A percentile compares a stretch with the other conserved stretches of the same genome.
phyloP scores from a whole-genome alignment of 1,140 invertebrate genomes.

The Mactra quadrangularis region DNA sequence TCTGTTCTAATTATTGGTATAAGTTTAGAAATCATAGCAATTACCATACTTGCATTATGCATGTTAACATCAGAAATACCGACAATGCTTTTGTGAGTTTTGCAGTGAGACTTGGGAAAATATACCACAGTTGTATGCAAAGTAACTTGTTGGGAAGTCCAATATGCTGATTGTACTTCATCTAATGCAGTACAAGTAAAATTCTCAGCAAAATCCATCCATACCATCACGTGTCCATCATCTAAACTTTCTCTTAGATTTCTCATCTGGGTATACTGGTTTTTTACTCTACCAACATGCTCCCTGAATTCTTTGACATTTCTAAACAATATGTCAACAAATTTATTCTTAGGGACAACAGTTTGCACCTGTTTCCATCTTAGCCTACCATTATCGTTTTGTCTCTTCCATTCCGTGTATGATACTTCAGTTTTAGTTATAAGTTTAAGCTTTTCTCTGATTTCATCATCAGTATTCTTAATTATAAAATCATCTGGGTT shows the following conservation, averaged over 20 bases:
- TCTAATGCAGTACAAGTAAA: conserved; percentile 57
- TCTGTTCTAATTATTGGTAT: conserved; percentile 26
- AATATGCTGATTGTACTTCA: conserved; percentile 66
- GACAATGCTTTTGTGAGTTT: conserved; percentile 58
- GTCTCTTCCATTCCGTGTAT: conserved; percentile 37
- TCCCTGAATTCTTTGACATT: conserved; percentile 41
- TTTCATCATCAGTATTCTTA: conserved; percentile 4
- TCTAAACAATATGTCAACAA: conserved; percentile 27
- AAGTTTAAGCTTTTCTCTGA: background rate
- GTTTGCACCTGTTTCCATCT: conserved; percentile 43
- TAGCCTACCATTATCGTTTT: background rate
- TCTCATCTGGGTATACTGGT: conserved; percentile 16
- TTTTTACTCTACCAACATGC: conserved; percentile 44
- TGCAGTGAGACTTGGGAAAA: background rate
- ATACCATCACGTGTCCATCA: conserved; percentile 7
- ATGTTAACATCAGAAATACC: conserved; percentile 43
- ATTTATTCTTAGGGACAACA: conserved; percentile 9
- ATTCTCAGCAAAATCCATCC: conserved; percentile 67
- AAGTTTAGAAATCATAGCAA: conserved; percentile 47
- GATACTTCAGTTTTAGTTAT: background rate
- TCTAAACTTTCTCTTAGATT: background rate
- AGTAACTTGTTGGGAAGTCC: conserved; percentile 42
- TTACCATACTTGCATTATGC: conserved; percentile 55
- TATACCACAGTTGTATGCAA: conserved; percentile 59
- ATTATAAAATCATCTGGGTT: conserved; percentile 34